Evolutionary conservation across 2,797 vertebrate species (phyloP).

Genomic region (Acridotheres tristis): DNA sequence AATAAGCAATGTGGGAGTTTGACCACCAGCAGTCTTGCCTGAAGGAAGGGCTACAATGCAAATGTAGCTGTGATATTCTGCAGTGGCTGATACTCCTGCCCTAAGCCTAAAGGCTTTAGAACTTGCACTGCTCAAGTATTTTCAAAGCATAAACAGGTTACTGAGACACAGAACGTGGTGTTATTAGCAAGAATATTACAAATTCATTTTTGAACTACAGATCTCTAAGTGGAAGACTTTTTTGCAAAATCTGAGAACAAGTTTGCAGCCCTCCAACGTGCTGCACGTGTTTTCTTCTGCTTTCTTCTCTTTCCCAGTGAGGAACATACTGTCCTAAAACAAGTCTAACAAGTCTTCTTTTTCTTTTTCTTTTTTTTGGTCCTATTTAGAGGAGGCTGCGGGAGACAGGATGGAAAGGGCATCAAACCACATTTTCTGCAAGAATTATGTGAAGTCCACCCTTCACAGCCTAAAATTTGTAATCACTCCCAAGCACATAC

Average conservation of each 20-base stretch:
- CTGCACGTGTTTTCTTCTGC: background rate
- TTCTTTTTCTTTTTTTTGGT: background rate
- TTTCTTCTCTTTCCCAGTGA: background rate
- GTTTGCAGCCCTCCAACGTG: background rate
- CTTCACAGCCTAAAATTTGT: background rate
- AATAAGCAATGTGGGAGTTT: background rate
- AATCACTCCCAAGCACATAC: background rate
- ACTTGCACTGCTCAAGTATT: background rate
- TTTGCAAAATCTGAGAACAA: background rate
- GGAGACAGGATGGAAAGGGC: background rate
- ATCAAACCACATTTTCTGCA: background rate
- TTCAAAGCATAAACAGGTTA: background rate
- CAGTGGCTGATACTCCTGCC: background rate
- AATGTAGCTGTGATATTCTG: background rate
- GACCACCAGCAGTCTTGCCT: background rate
- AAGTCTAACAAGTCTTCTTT: background rate
- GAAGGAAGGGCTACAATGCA: background rate
- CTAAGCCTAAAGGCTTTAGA: background rate
- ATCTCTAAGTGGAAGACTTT: background rate
- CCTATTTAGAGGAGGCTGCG: fast-evolving
- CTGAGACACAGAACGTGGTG: background rate
- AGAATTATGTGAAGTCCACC: background rate
- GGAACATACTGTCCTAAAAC: background rate
- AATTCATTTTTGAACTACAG: background rate
- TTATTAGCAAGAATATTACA: background rate